These are phyloP conservation scores for Pipistrellus pipistrellus DNA, from an alignment of 2,797 vertebrate genomes.

Conservation along the genomic window DNA sequence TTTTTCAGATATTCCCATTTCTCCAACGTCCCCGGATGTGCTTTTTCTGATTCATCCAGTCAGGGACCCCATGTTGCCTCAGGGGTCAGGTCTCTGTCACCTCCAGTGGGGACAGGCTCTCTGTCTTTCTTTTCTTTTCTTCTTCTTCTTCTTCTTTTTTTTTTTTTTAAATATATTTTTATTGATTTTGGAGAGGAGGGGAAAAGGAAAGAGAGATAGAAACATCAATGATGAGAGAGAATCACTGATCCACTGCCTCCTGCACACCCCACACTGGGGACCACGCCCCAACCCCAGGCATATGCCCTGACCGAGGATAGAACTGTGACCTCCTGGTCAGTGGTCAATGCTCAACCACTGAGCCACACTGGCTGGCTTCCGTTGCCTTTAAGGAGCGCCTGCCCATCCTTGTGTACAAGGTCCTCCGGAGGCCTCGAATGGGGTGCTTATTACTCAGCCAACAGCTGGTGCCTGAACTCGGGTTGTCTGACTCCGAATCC, in stretches of 20 bases:
- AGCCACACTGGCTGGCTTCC: too few species aligned
- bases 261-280: too few species aligned
- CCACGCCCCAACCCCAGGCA: too few species aligned
- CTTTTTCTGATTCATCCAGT: not conserved
- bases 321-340: too few species aligned
- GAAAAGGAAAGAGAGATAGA: too few species aligned
- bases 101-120: not conserved
- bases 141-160: too few species aligned
- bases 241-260: too few species aligned
- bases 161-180: too few species aligned
- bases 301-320: too few species aligned
- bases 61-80: not conserved
- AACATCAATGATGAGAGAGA: too few species aligned
- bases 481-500: not conserved
- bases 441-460: not conserved
- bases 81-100: not conserved
- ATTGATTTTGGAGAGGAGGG: too few species aligned
- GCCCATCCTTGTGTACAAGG: not conserved
- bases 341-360: too few species aligned
- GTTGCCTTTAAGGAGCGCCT: not conserved
- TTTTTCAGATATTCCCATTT: not conserved
- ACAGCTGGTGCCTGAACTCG: not conserved
- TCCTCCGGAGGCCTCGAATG: not conserved
- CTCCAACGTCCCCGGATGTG: not conserved
- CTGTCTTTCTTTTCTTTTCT: not conserved